Evolutionary conservation across 1,140 invertebrate genomes (phyloP).

Genomic region (Euschistus heros): DNA sequence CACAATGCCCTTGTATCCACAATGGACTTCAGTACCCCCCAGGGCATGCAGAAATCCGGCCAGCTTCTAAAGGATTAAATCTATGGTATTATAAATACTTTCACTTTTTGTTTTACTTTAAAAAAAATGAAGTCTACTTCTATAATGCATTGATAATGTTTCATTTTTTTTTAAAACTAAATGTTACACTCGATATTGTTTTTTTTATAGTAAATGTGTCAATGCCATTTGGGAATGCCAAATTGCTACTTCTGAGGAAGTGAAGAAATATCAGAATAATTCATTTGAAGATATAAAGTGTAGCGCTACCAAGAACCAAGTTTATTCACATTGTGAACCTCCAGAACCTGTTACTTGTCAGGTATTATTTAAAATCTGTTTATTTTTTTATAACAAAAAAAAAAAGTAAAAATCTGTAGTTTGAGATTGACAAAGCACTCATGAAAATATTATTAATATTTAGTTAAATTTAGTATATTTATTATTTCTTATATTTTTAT

Average conservation of each 20-base stretch:
- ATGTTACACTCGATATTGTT: conserved; percentile 10
- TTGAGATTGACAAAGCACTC: no score
- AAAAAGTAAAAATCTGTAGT: no score
- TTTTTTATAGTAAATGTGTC: conserved; percentile 51
- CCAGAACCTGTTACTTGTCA: conserved; percentile 67
- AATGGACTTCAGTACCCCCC: conserved; percentile 59
- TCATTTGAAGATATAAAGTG: conserved; percentile 46
- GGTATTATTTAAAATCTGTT: no score
- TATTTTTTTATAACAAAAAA: no score
- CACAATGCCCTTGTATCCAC: conserved; percentile 62
- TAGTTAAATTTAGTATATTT: no score
- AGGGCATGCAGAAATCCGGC: conserved; percentile 59
- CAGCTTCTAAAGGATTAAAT: conserved; percentile 50
- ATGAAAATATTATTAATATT: no score
- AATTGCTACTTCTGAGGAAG: conserved; percentile 49
- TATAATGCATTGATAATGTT: no score
- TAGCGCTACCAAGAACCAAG: conserved; percentile 46
- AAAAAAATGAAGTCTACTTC: no score
- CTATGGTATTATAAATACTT: conserved; percentile 45
- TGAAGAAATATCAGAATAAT: conserved; percentile 47
- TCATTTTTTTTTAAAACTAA: neutral
- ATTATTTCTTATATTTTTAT: no score
- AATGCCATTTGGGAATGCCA: conserved; percentile 64
- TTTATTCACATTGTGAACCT: conserved; percentile 65
- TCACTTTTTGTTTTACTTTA: no score